Percentiles rank a stretch among this genome's conserved stretches.
Evolutionary conservation across 2,888 invertebrate genomes (phyloP).

Genomic region (Gari tellinella): DNA sequence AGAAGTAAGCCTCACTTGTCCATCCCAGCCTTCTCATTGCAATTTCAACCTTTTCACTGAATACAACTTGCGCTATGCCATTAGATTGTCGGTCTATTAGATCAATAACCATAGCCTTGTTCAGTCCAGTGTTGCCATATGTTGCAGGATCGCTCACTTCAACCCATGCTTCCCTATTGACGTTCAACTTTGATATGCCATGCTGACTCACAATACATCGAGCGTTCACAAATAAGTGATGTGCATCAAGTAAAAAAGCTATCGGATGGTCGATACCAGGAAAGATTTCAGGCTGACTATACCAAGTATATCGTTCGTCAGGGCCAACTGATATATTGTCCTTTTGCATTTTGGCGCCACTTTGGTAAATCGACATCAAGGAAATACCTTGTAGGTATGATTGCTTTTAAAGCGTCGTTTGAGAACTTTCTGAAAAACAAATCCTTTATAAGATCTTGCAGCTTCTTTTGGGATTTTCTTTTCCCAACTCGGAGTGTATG

Average conservation of each 20-base stretch:
- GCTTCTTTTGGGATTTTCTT: constrained; percentile 8
- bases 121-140: constrained; percentile 17
- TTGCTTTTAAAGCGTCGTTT: constrained; percentile 19
- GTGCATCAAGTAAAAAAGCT: constrained; percentile 25
- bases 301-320: constrained; percentile 12
- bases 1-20: constrained; percentile 31
- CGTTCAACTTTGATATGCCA: constrained; percentile 23
- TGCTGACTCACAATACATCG: constrained; percentile 15
- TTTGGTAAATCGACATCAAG: not conserved
- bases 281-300: constrained; percentile 29
- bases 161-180: constrained; percentile 29
- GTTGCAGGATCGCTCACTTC: constrained; percentile 13
- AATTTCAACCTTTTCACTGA: constrained; percentile 32
- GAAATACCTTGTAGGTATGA: constrained; percentile 8
- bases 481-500: not conserved
- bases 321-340: too few species aligned
- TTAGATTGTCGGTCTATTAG: constrained; percentile 41
- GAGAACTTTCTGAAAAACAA: not conserved
- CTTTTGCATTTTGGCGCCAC: constrained; percentile 1
- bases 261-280: not conserved
- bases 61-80: constrained; percentile 31
- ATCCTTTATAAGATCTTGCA: constrained; percentile 1
- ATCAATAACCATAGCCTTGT: constrained; percentile 29
- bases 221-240: constrained; percentile 41
- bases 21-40: constrained; percentile 24